Evolutionary conservation across 2,797 vertebrate genomes (phyloP).

Genomic region (Gambusia yucatana): DNA sequence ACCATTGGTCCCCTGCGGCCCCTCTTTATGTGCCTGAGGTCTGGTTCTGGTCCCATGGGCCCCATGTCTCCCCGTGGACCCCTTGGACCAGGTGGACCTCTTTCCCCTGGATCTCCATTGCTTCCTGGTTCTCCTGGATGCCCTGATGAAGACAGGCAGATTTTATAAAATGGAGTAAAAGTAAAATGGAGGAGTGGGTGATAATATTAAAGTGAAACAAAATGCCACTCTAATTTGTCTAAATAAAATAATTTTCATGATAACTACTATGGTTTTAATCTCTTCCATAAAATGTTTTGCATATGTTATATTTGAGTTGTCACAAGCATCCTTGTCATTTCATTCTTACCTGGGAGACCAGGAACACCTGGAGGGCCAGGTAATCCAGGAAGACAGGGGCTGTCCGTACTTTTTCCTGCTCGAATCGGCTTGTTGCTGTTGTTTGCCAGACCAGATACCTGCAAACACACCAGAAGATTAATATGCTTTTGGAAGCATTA

Average conservation of each 20-base stretch:
- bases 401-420: constrained; percentile 69
- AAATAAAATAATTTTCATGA: neutral
- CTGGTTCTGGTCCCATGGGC: constrained; percentile 80
- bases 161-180: neutral
- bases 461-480: constrained; percentile 1
- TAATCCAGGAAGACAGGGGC: constrained; percentile 54
- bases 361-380: constrained; percentile 77
- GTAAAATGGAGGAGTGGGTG: neutral
- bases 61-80: constrained; percentile 84
- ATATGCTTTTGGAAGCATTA: neutral
- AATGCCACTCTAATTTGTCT: neutral
- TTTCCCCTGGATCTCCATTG: constrained; percentile 72
- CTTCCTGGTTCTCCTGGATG: constrained; percentile 77
- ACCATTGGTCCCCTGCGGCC: constrained; percentile 84
- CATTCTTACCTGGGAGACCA: constrained; percentile 78
- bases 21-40: constrained; percentile 79
- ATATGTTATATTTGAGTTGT: neutral
- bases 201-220: neutral
- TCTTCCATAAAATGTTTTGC: neutral
- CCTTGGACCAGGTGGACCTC: constrained; percentile 70
- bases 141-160: constrained; percentile 56
- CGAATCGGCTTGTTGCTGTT: constrained; percentile 76
- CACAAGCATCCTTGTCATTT: neutral
- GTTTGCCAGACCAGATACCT: constrained; percentile 77
- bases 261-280: neutral